phyloP scores from a whole-genome alignment of 2,888 invertebrate species.

The Phyto melanocephala region DNA sequence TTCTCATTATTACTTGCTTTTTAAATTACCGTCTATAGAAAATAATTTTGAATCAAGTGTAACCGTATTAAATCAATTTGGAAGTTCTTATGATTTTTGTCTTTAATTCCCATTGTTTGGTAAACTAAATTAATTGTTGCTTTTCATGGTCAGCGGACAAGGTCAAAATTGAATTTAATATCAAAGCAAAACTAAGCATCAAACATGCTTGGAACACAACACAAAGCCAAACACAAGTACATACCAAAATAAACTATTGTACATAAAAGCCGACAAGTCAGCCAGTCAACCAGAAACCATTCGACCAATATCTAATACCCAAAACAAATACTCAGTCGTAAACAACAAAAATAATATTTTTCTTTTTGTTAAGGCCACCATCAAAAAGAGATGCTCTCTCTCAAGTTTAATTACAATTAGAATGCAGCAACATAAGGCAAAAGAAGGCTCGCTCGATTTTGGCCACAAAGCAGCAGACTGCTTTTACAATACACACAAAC shows the following conservation, averaged over 20 bases:
- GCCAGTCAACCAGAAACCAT: conserved; percentile 8
- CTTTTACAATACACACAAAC: no score
- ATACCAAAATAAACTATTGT: conserved; percentile 22
- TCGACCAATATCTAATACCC: conserved; percentile 22
- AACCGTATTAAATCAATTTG: conserved; percentile 17
- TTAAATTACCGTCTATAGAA: not conserved
- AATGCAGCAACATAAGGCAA: conserved; percentile 51
- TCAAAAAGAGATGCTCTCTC: conserved; percentile 61
- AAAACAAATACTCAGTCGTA: conserved; percentile 30
- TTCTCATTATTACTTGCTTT: not conserved
- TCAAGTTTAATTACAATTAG: conserved; percentile 57
- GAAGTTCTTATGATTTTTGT: not conserved
- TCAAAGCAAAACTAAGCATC: conserved; percentile 42
- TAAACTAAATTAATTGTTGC: conserved; percentile 48
- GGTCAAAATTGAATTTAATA: conserved; percentile 57
- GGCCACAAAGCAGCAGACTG: no score
- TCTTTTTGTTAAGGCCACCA: conserved; percentile 52
- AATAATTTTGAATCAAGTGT: not conserved
- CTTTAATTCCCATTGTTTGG: not conserved
- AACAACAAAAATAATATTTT: conserved; percentile 28
- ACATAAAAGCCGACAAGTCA: conserved; percentile 44
- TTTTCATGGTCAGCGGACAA: conserved; percentile 60
- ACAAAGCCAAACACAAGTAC: not conserved
- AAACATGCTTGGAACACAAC: conserved; percentile 15
- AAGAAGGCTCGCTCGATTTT: not conserved